Evolutionary conservation across 1,140 invertebrate species (phyloP).

Genomic region (Oppia nitens): DNA sequence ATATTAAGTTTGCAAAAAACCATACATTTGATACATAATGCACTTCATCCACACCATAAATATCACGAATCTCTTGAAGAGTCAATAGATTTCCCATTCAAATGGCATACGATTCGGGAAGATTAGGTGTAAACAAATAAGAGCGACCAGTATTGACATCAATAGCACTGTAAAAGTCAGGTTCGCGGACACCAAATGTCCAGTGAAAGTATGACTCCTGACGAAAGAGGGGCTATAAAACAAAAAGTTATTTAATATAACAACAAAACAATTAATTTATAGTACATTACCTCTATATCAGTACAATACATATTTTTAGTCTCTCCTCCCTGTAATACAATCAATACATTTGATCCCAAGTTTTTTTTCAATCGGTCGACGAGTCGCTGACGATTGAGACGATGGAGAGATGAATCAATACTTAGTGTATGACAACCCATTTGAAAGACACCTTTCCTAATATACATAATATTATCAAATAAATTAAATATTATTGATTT

Average conservation of each 20-base stretch:
- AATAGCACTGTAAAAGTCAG: slow-evolving; percentile 68
- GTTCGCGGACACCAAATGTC: slow-evolving; percentile 74
- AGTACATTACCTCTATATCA: too few species aligned
- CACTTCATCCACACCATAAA: slow-evolving; percentile 68
- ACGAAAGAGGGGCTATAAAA: slow-evolving; percentile 46
- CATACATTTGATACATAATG: too few species aligned
- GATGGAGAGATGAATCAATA: slow-evolving; percentile 49
- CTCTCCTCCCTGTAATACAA: slow-evolving; percentile 50
- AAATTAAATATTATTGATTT: too few species aligned
- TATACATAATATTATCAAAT: too few species aligned
- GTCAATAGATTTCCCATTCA: slow-evolving; percentile 60
- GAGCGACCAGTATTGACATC: slow-evolving; percentile 48
- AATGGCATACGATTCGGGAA: slow-evolving; percentile 62
- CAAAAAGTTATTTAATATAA: too few species aligned
- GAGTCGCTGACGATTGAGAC: slow-evolving; percentile 44
- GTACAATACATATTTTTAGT: slow-evolving; percentile 22
- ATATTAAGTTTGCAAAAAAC: too few species aligned
- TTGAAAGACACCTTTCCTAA: neutral
- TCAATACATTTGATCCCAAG: slow-evolving; percentile 31
- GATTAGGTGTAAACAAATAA: slow-evolving; percentile 62
- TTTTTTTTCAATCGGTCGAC: slow-evolving; percentile 34
- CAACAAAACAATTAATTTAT: too few species aligned
- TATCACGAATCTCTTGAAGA: slow-evolving; percentile 49
- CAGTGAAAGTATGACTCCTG: slow-evolving; percentile 72
- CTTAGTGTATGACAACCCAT: slow-evolving; percentile 41